These are phyloP conservation scores for Tauraco hartlaubi DNA, from an alignment of 2,797 vertebrate species.

Conservation along the genomic window DNA sequence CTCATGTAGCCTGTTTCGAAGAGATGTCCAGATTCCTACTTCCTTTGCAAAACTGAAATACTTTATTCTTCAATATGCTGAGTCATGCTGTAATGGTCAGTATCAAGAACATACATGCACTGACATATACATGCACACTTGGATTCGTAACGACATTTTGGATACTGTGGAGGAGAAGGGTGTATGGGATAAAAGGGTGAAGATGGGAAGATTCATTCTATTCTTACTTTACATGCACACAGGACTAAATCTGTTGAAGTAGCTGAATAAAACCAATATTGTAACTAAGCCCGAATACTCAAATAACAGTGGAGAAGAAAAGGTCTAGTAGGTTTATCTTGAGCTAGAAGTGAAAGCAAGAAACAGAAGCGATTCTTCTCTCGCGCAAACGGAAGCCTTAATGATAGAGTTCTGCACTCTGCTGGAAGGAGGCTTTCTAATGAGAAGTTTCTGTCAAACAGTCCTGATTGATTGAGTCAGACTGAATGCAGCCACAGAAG, in stretches of 20 bases:
- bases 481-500: background rate
- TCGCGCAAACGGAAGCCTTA: background rate
- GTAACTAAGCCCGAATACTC: background rate
- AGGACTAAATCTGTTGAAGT: background rate
- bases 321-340: background rate
- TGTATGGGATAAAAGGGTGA: background rate
- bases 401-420: background rate
- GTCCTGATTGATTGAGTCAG: background rate
- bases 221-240: background rate
- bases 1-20: background rate
- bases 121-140: background rate
- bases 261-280: background rate
- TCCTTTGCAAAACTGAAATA: background rate
- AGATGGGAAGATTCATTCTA: background rate
- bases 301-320: background rate
- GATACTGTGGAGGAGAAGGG: background rate
- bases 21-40: background rate
- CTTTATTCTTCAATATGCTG: background rate
- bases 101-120: background rate
- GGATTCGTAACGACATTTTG: background rate
- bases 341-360: background rate
- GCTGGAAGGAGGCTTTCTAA: background rate
- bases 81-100: background rate
- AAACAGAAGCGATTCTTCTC: background rate
- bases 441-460: background rate